Conservation (phyloP, 2,888 invertebrate species). For the Scelioninae gen. 1 region DNA sequence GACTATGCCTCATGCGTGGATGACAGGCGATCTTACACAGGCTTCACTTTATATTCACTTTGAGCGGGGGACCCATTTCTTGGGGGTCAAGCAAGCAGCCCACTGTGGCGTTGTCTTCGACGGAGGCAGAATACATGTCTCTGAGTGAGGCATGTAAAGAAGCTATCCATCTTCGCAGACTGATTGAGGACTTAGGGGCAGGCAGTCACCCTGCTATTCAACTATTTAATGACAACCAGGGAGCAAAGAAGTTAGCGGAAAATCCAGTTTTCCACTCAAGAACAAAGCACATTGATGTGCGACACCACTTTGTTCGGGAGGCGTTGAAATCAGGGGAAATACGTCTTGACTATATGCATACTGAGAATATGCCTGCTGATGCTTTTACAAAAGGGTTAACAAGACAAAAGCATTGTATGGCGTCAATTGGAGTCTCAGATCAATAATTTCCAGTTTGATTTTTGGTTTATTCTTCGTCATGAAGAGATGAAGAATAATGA, state of each 20-base stretch:
- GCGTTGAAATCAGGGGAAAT: not conserved
- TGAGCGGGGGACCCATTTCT: not conserved
- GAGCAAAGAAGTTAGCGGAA: not conserved
- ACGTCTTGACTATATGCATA: not conserved
- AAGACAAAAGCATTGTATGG: not conserved
- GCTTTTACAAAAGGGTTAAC: not conserved
- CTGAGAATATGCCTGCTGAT: conserved; percentile 1
- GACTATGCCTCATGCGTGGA: not conserved
- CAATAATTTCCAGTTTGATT: too few relatives aligned
- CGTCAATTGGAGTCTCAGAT: not conserved
- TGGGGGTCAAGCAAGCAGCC: not conserved
- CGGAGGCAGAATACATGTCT: not conserved
- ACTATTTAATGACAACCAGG: not conserved
- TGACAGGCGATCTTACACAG: not conserved
- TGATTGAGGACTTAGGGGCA: not conserved
- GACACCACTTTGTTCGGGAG: not conserved
- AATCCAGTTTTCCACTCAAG: not conserved
- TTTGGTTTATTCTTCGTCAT: too few relatives aligned
- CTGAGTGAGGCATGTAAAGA: not conserved
- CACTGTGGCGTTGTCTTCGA: not conserved
- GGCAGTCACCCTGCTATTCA: not conserved
- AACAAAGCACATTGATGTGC: not conserved
- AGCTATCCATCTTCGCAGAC: not conserved
- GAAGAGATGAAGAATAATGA: too few relatives aligned
- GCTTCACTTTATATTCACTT: not conserved